Conservation (phyloP, 2,797 vertebrate genomes). For the Anabacerthia variegaticeps region DNA sequence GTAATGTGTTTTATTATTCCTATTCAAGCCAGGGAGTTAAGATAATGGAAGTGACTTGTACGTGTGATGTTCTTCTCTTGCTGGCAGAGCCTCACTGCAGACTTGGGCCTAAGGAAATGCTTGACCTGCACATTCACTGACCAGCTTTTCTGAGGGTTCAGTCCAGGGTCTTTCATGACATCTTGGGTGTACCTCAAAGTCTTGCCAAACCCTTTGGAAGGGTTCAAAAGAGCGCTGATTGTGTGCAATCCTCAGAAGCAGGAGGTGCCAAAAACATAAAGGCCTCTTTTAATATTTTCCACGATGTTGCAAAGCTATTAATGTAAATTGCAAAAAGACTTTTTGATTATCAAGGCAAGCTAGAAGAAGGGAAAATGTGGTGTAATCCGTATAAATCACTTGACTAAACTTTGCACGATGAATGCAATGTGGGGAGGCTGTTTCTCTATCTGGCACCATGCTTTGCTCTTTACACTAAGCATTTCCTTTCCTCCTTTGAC, state of each 20-base stretch:
- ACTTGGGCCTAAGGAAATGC: conserved; percentile 30
- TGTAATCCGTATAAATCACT: conserved; percentile 48
- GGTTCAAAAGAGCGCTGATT: conserved; percentile 17
- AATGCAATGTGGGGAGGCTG: background rate
- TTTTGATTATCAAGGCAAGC: conserved; percentile 50
- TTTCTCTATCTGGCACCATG: background rate
- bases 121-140: conserved; percentile 16
- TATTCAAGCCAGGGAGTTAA: background rate
- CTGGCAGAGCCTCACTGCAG: background rate
- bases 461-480: background rate
- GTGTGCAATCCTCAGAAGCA: conserved; percentile 38
- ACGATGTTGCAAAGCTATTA: conserved; percentile 56
- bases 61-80: background rate
- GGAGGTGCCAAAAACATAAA: conserved; percentile 64
- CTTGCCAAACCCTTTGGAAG: conserved; percentile 60
- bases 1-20: background rate
- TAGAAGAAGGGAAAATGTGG: conserved; percentile 33
- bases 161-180: conserved; percentile 43
- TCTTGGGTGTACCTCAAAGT: conserved; percentile 45
- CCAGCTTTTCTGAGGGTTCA: conserved; percentile 17
- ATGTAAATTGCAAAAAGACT: conserved; percentile 64
- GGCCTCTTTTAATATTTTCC: conserved; percentile 69
- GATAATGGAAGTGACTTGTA: background rate
- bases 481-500: background rate
- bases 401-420: background rate